A percentile compares a stretch with the other conserved stretches of the same genome.
phyloP scores from a whole-genome alignment of 2,113 vertebrate species.

The Pteronura brasiliensis region DNA sequence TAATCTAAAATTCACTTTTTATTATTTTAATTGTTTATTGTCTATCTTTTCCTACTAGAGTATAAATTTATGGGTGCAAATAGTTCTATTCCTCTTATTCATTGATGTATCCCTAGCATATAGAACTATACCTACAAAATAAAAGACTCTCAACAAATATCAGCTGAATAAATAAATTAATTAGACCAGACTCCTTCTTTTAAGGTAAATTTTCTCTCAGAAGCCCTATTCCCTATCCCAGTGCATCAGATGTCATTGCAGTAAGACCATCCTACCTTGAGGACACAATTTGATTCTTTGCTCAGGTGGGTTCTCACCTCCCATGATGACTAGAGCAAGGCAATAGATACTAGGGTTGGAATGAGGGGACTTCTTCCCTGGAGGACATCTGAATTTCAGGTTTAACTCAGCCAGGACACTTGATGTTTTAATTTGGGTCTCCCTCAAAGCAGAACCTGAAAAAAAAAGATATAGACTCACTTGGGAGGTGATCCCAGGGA shows the following conservation, averaged over 20 bases:
- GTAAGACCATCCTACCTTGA: neutral
- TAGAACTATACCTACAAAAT: neutral
- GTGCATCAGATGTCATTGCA: neutral
- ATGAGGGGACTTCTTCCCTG: neutral
- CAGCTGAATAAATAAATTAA: neutral
- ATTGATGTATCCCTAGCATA: neutral
- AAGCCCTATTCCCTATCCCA: neutral
- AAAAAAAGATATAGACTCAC: neutral
- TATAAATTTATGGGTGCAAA: neutral
- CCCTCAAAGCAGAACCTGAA: conserved; percentile 6
- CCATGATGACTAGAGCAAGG: neutral
- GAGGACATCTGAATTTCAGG: neutral
- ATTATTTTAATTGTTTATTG: neutral
- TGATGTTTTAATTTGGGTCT: neutral
- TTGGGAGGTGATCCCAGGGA: neutral
- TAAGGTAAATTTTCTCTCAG: neutral
- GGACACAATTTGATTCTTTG: neutral
- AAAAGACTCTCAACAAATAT: neutral
- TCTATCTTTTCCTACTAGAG: neutral
- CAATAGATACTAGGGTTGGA: neutral
- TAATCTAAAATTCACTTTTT: neutral
- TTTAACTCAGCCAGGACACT: neutral
- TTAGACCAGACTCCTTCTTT: neutral
- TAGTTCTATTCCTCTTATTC: neutral
- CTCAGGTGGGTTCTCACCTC: neutral